These are phyloP conservation scores for Diplazon laetatorius DNA, from an alignment of 2,888 invertebrate species.

Conservation along the genomic window DNA sequence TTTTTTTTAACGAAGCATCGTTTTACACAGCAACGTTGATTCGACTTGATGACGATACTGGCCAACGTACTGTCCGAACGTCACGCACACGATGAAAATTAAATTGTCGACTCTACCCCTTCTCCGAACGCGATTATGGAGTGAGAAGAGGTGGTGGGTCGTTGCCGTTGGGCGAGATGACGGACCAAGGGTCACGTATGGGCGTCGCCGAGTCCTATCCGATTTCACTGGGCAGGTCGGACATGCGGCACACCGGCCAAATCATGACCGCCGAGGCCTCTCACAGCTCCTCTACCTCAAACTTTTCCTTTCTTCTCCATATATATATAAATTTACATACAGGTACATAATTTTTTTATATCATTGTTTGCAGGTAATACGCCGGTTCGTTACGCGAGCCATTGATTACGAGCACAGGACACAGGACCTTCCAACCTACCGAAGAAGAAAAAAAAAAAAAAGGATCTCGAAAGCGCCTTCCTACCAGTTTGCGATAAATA, in stretches of 20 bases:
- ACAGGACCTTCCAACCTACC: constrained; percentile 69
- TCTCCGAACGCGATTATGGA: constrained; percentile 60
- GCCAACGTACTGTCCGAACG: constrained; percentile 27
- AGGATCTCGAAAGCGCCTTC: constrained; percentile 6
- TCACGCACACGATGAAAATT: constrained; percentile 55
- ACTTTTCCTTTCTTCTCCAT: constrained; percentile 51
- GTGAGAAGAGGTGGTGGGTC: constrained; percentile 47
- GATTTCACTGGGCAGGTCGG: constrained; percentile 77
- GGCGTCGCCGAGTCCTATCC: constrained; percentile 80
- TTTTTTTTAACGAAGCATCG: too few species aligned
- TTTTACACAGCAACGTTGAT: constrained; percentile 20
- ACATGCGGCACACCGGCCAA: constrained; percentile 62
- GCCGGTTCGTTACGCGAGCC: constrained; percentile 74
- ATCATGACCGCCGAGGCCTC: constrained; percentile 47
- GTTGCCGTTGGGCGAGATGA: constrained; percentile 57
- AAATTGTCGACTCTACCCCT: constrained; percentile 69
- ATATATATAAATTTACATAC: too few species aligned
- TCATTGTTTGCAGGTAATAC: constrained; percentile 75
- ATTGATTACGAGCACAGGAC: constrained; percentile 69
- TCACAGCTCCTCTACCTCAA: constrained; percentile 46
- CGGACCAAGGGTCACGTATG: constrained; percentile 75
- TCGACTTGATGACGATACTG: constrained; percentile 4
- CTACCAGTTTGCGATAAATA: constrained; percentile 48
- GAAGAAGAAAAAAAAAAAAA: too few species aligned
- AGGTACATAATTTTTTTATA: constrained; percentile 44